Evolutionary conservation across 2,113 vertebrate genomes (phyloP).

Genomic region (Stegastes partitus): DNA sequence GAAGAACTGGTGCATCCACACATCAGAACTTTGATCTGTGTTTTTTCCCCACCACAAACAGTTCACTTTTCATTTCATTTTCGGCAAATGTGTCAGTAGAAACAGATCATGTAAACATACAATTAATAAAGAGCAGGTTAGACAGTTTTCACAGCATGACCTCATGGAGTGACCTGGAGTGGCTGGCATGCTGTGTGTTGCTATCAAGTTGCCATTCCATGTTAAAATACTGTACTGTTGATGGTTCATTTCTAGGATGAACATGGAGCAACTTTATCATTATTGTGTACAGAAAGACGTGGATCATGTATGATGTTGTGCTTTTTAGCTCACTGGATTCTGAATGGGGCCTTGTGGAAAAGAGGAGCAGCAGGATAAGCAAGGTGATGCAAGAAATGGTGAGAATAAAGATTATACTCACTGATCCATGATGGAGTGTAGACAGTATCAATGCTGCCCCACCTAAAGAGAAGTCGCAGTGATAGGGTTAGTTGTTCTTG

Average conservation of each 20-base stretch:
- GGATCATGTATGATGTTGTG: not conserved
- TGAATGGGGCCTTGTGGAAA: not conserved
- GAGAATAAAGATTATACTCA: conserved; percentile 67
- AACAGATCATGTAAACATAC: not conserved
- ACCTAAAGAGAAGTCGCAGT: conserved; percentile 36
- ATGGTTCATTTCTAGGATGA: conserved; percentile 19
- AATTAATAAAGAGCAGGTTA: not conserved
- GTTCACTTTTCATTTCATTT: not conserved
- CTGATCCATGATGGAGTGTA: conserved; percentile 78
- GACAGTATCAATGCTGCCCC: conserved; percentile 23
- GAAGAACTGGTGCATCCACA: not conserved
- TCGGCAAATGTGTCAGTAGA: no score
- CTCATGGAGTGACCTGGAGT: conserved; percentile 2
- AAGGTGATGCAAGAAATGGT: not conserved
- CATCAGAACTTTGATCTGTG: not conserved
- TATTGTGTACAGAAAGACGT: not conserved
- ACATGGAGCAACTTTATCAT: not conserved
- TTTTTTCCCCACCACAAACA: not conserved
- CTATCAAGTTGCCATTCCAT: conserved; percentile 32
- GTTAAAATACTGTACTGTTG: conserved; percentile 26
- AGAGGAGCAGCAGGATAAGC: not conserved
- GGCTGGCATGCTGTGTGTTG: not conserved
- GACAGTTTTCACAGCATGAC: not conserved
- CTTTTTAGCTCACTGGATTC: not conserved
- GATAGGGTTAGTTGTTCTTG: not conserved